Base-by-base conservation (phyloP, 2,888 invertebrate species). In the Timema podura region DNA sequence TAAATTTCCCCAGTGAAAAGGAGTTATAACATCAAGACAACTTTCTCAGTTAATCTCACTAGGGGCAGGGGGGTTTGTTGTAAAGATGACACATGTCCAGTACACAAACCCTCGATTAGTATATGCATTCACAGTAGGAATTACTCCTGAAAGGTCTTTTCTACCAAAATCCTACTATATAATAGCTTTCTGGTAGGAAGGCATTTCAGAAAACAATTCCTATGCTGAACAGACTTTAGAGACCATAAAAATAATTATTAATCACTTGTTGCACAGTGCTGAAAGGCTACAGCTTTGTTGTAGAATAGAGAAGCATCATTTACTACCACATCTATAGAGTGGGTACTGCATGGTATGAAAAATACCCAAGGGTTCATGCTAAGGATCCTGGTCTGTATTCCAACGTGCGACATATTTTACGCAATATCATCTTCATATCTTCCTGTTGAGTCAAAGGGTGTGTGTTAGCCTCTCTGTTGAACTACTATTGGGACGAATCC, bases 321-420 rank as follows among this genome's bases (percentile, higher is more conserved):
- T 44, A 59, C 59, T 11, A 59, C 59, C 59, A 61, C 30, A 45
- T 61, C 45, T 44, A 61, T 7, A 13, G 16, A 15, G 61, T 61
- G 61, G 61, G 61, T 61, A 61, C 61, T 7, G 45, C 16, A 61
- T 15, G 44, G 30, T 44, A 15, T 3, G 2, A 61, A 61, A 61
- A 16, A 15, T 61, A 16, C 61, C 61, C 61, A 10, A 61, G 61
- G 44, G 61, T 59, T 59, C 9, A 59, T 59, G 9, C 44, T 16
- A 59, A 59, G 59, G 8, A 59, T 16, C 61, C 61, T 61, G 61
- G 44, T 61, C 3, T 61, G 16, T 9, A 61, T 45, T 30, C 61
- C 30, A 44, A 16, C 30, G 5, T 30, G 30, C 16, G 1, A 45
- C 30, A 10, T 16, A 61, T 61, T 44, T 6, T 61, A 15, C 5